Percentiles rank a stretch among this genome's conserved stretches.
phyloP scores from a whole-genome alignment of 2,797 vertebrate genomes.

The Sebastes oblongus region DNA sequence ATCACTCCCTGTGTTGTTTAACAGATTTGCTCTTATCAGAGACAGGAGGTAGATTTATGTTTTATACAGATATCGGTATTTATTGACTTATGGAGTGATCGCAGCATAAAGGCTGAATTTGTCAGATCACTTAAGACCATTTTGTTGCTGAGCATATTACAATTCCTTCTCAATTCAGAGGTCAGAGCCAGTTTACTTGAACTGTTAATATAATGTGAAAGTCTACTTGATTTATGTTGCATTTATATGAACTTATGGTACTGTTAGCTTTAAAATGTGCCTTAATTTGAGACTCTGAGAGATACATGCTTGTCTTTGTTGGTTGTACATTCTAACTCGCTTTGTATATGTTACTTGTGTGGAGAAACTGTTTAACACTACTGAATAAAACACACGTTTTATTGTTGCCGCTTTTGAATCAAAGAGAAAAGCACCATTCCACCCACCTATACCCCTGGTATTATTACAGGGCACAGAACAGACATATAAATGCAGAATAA shows the following conservation, averaged over 20 bases:
- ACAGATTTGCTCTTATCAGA: not conserved
- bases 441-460: too few relatives aligned
- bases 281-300: constrained; percentile 35
- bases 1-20: not conserved
- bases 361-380: constrained; percentile 25
- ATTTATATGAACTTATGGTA: constrained; percentile 5
- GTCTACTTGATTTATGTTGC: constrained; percentile 1
- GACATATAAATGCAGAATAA: too few relatives aligned
- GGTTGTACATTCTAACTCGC: not conserved
- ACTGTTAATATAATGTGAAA: constrained; percentile 25
- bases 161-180: constrained; percentile 22
- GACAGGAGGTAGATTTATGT: not conserved
- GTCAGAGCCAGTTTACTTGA: constrained; percentile 58
- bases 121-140: constrained; percentile 21
- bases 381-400: constrained; percentile 50
- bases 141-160: constrained; percentile 6
- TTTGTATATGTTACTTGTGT: constrained; percentile 31
- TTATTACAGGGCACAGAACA: too few relatives aligned
- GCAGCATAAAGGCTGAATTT: not conserved
- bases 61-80: constrained; percentile 13
- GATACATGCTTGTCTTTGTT: not conserved
- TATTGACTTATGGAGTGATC: constrained; percentile 6
- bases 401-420: not conserved
- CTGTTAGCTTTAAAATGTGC: constrained; percentile 50
- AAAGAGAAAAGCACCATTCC: too few relatives aligned